Evolutionary conservation across 2,888 invertebrate genomes (phyloP).

Genomic region (Caenorhabditis macrosperma): DNA sequence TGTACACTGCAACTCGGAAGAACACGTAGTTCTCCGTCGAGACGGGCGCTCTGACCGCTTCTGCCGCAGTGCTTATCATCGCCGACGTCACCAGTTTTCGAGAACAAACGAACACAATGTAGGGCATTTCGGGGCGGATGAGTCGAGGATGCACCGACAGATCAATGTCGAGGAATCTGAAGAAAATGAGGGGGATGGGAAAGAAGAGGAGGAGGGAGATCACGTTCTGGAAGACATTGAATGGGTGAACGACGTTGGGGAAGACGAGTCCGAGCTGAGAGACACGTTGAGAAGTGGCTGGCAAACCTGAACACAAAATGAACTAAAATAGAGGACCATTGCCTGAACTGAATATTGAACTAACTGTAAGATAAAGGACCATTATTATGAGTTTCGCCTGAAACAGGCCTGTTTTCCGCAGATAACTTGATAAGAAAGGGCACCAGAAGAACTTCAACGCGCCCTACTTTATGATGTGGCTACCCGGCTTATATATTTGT

Average conservation of each 20-base stretch:
- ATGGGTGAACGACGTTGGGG: slow-evolving; percentile 66
- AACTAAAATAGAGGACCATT: too few species aligned
- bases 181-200: slow-evolving; percentile 38
- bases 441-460: too few species aligned
- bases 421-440: too few species aligned
- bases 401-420: too few species aligned
- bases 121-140: slow-evolving; percentile 68
- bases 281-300: slow-evolving; percentile 71
- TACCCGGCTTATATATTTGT: too few species aligned
- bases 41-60: slow-evolving; percentile 62
- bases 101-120: slow-evolving; percentile 77
- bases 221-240: slow-evolving; percentile 60
- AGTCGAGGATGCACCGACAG: slow-evolving; percentile 74
- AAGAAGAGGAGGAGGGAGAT: slow-evolving; percentile 42
- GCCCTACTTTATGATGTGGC: too few species aligned
- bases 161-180: slow-evolving; percentile 72
- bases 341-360: too few species aligned
- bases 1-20: slow-evolving; percentile 73
- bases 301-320: slow-evolving; percentile 72
- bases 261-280: slow-evolving; percentile 62
- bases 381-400: too few species aligned
- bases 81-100: slow-evolving; percentile 69
- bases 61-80: slow-evolving; percentile 65
- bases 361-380: too few species aligned
- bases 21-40: slow-evolving; percentile 72